Conservation (phyloP, 2,113 vertebrate species). For the Opisthocomus hoazin region DNA sequence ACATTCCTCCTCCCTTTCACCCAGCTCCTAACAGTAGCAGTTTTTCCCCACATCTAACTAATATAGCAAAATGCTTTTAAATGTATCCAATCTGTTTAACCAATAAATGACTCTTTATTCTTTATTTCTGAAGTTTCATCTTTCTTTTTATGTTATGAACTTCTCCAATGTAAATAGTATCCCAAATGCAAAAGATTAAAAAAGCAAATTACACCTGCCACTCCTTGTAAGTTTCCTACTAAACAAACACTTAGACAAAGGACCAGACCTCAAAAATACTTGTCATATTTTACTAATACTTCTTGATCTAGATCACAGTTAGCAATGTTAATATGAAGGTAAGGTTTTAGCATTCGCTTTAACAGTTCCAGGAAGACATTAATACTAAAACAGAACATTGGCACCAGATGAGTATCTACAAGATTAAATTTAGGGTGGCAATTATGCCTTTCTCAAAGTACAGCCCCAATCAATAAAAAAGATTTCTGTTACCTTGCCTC, state of each 20-base stretch:
- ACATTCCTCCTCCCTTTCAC: neutral
- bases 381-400: conserved; percentile 27
- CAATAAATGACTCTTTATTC: neutral
- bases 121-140: neutral
- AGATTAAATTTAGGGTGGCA: conserved; percentile 58
- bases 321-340: neutral
- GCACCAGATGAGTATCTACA: conserved; percentile 9
- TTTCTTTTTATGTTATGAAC: neutral
- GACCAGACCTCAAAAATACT: neutral
- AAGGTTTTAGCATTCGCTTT: neutral
- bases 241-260: neutral
- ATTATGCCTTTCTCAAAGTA: conserved; percentile 49
- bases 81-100: neutral
- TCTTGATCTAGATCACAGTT: neutral
- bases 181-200: neutral
- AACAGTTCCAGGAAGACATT: conserved; percentile 51
- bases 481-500: conserved; percentile 52
- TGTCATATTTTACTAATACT: neutral
- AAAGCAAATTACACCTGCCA: fast-evolving
- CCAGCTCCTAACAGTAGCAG: neutral
- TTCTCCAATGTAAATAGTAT: neutral
- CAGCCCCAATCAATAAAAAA: conserved; percentile 47
- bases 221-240: neutral
- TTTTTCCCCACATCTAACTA: neutral
- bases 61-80: neutral